A percentile compares a stretch with the other conserved stretches of the same genome.
Evolutionary conservation across 1,140 invertebrate genomes (phyloP).

Genomic region (Pristionchus pacificus): DNA sequence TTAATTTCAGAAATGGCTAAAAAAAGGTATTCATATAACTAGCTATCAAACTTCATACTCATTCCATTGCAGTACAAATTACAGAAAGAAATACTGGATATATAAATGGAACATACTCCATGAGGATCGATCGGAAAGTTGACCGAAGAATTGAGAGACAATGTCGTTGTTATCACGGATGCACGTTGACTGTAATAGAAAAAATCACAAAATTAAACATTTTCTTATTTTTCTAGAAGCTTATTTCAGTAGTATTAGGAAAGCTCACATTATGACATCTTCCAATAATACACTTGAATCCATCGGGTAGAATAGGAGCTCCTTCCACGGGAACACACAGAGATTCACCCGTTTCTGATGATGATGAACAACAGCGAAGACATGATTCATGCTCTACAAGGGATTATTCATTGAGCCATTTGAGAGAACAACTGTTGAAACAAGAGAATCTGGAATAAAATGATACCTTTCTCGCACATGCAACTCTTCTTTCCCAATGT

Average conservation of each 20-base stretch:
- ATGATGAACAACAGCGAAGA: background rate
- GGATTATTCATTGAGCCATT: background rate
- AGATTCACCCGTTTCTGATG: background rate
- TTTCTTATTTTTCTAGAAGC: too few relatives aligned
- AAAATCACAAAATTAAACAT: too few relatives aligned
- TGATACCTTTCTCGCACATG: constrained; percentile 34
- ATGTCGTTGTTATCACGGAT: background rate
- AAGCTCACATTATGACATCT: background rate
- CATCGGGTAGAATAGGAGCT: background rate
- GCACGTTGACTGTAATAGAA: background rate
- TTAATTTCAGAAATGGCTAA: too few relatives aligned
- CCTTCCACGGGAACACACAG: background rate
- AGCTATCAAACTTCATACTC: too few relatives aligned
- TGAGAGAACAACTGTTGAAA: background rate
- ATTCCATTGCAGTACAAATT: too few relatives aligned
- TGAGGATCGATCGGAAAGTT: too few relatives aligned
- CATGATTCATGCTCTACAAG: background rate
- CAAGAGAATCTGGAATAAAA: too few relatives aligned
- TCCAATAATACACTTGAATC: background rate
- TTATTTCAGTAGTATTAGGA: too few relatives aligned
- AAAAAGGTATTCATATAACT: too few relatives aligned
- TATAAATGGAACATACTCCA: too few relatives aligned
- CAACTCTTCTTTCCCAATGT: constrained; percentile 25
- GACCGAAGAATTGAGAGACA: too few relatives aligned
- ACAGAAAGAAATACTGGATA: too few relatives aligned